Evolutionary conservation across 2,113 vertebrate genomes (phyloP).

Genomic region (Promerops cafer): DNA sequence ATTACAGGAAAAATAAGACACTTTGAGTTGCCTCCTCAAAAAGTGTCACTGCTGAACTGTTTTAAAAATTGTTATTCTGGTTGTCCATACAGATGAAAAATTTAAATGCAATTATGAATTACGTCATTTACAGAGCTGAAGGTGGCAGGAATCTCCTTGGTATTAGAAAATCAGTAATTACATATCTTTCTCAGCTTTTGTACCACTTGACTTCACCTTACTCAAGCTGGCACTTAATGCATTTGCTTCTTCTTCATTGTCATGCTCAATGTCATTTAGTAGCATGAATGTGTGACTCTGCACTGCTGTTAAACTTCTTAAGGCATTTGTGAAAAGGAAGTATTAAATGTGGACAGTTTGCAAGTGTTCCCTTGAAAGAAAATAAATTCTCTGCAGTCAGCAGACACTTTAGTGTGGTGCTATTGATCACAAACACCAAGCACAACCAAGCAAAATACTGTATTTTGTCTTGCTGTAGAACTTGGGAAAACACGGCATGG

Average conservation of each 20-base stretch:
- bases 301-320: background rate
- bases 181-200: background rate
- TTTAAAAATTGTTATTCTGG: background rate
- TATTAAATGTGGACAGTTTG: background rate
- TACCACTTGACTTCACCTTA: background rate
- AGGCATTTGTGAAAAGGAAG: background rate
- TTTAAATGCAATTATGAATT: background rate
- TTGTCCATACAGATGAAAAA: background rate
- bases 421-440: background rate
- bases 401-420: accelerated
- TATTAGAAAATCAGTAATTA: background rate
- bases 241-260: background rate
- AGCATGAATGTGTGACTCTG: background rate
- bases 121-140: background rate
- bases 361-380: background rate
- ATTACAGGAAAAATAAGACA: background rate
- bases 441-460: background rate
- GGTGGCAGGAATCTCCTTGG: background rate
- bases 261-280: background rate
- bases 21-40: background rate
- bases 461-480: background rate
- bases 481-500: background rate
- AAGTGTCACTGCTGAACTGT: background rate
- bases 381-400: background rate
- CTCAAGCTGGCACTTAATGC: background rate